Base-by-base conservation (phyloP, 2,113 vertebrate species). In the Ardeotis arabs region DNA sequence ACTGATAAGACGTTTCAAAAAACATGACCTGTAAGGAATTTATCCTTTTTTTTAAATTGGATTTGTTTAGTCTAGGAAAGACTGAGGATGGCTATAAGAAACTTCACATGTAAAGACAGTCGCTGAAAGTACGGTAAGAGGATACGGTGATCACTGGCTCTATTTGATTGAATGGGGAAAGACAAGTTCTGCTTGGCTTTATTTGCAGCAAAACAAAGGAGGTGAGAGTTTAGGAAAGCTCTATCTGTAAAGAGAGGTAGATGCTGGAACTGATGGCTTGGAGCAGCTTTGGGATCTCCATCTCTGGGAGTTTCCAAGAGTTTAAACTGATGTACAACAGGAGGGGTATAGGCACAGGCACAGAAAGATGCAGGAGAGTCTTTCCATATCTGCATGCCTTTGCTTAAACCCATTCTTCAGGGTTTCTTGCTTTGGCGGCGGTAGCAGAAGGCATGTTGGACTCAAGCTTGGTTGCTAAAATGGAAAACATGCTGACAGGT, bases 51-150 rank as follows among this genome's bases (percentile, higher is more conserved):
- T 58, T 67, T 55, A 7, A 45, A 25, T 56, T 75, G 14, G 13
- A 16, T 76, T 95, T 93, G 53, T 91, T 94, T 85, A 76, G 78
- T 89, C 94, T 89, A 64, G 62, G 79, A 68, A 69, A 82, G 44
- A 28, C 56, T 45, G 58, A 62, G 66, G 23, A 68, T 31, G 87
- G n/a, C 64, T 70, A 7, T 49, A n/a, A 82, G 66, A 81, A 27
- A 60, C 31, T 90, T 77, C 41, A 62, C 4, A 2, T 55, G 22
- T 58, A 50, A 90, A 68, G 60, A 63, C 25, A 64, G 73, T 37
- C 47, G 64, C 68, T 70, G 72, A 72, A 92, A 74, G 25, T 60
- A 10, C 25, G 22, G 41, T 77, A 49, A 84, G 67, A 50, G 33
- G 49, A 14, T n/a, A 45, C 24, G 28, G 33, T 18, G 45, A 22